Evolutionary conservation across 2,113 vertebrate species (phyloP).

Genomic region (Casuarius casuarius): DNA sequence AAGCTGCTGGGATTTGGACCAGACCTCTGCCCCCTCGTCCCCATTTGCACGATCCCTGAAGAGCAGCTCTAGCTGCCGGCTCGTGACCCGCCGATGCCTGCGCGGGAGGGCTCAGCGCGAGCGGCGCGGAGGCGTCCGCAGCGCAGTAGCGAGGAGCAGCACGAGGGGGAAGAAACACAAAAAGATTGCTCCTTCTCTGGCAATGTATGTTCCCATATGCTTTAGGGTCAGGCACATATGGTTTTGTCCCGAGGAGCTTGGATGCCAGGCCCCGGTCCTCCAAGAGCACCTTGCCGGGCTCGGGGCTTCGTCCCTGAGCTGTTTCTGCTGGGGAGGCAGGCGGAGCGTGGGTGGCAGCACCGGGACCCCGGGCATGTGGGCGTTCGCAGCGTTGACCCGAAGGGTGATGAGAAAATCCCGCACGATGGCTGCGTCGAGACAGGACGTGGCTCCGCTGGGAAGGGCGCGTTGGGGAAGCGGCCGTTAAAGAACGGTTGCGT

Average conservation of each 20-base stretch:
- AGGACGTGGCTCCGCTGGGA: not conserved
- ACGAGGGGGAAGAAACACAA: not conserved
- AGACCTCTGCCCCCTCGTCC: not conserved
- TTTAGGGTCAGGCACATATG: rapidly evolving
- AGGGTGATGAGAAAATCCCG: not conserved
- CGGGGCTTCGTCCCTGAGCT: not conserved
- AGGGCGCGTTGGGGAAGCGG: not conserved
- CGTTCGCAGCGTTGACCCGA: not conserved
- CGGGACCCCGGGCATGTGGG: too few relatives aligned
- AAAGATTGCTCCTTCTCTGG: not conserved
- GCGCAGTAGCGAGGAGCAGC: not conserved
- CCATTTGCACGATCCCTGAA: not conserved
- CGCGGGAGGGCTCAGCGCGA: rapidly evolving
- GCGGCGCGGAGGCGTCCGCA: not conserved
- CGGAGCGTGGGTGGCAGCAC: not conserved
- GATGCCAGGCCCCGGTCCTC: not conserved
- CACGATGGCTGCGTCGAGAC: too few relatives aligned
- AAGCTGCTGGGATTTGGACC: not conserved
- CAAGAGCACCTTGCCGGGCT: not conserved
- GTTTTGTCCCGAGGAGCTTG: too few relatives aligned
- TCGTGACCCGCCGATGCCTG: not conserved
- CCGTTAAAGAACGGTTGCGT: not conserved
- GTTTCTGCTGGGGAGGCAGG: not conserved
- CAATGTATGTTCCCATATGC: not conserved
- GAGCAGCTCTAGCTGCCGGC: not conserved